Evolutionary conservation across 2,113 vertebrate genomes (phyloP).

Genomic region (Glaucidium brasilianum): DNA sequence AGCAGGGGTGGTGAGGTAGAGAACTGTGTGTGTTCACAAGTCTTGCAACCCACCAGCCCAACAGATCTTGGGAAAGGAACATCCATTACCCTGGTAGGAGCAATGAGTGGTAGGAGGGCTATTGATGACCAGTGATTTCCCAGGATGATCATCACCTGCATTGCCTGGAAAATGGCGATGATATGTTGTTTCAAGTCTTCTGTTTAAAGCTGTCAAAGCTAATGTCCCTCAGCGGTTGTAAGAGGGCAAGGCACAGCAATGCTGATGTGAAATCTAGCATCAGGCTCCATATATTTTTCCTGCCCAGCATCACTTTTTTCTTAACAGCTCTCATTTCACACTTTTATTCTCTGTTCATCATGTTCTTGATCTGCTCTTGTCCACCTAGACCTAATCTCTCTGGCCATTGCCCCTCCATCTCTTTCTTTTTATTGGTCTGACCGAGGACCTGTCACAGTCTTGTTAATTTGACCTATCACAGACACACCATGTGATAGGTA

Average conservation of each 20-base stretch:
- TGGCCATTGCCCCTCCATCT: neutral
- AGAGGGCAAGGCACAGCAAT: neutral
- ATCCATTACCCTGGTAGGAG: neutral
- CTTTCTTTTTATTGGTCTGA: neutral
- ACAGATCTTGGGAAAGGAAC: rapidly evolving
- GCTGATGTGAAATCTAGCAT: neutral
- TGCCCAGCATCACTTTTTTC: neutral
- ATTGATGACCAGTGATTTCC: neutral
- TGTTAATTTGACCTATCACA: neutral
- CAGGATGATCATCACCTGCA: neutral
- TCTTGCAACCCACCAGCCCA: neutral
- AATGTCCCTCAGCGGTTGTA: no score
- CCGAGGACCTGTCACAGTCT: neutral
- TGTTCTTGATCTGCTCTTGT: neutral
- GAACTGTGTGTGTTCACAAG: neutral
- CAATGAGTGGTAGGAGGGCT: neutral
- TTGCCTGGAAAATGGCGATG: neutral
- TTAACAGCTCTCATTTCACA: neutral
- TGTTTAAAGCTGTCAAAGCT: neutral
- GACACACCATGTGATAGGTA: rapidly evolving
- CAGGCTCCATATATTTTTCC: neutral
- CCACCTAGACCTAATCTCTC: neutral
- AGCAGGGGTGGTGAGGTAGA: neutral
- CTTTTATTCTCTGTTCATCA: neutral
- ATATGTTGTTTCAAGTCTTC: neutral